phyloP scores from a whole-genome alignment of 2,113 vertebrate species.

The Nannobrachium achirus region DNA sequence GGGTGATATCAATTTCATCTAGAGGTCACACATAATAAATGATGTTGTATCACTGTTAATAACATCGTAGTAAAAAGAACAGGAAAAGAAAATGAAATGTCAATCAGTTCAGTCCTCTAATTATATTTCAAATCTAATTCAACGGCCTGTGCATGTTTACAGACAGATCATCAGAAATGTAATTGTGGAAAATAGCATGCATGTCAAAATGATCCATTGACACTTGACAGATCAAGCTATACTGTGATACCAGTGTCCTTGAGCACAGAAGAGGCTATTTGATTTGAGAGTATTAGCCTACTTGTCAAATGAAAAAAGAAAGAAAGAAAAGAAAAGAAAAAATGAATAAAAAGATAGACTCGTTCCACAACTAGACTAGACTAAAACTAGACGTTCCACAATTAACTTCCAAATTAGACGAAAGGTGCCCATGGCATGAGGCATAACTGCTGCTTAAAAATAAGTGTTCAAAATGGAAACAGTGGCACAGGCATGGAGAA shows the following conservation, averaged over 20 bases:
- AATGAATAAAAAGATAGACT: too few relatives aligned
- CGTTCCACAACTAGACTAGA: too few relatives aligned
- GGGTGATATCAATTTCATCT: slow-evolving; percentile 23
- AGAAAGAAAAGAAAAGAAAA: too few relatives aligned
- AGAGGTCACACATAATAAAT: slow-evolving; percentile 26
- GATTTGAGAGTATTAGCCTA: slow-evolving; percentile 1
- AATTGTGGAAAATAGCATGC: background rate
- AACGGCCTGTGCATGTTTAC: slow-evolving; percentile 18
- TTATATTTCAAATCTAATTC: slow-evolving; percentile 16
- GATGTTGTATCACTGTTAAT: slow-evolving; percentile 18
- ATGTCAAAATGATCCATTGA: slow-evolving; percentile 23
- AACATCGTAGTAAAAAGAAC: slow-evolving; percentile 10
- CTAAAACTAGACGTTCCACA: too few relatives aligned
- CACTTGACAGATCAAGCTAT: slow-evolving; percentile 44
- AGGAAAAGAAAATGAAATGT: slow-evolving; percentile 17
- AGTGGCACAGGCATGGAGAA: slow-evolving; percentile 2
- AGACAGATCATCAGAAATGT: background rate
- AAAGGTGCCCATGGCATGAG: slow-evolving; percentile 6
- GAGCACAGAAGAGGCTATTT: slow-evolving; percentile 22
- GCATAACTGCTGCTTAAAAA: background rate
- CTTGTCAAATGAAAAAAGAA: slow-evolving; percentile 2
- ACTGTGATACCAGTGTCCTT: slow-evolving; percentile 39
- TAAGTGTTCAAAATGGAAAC: slow-evolving; percentile 2
- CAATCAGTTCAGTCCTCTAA: slow-evolving; percentile 34
- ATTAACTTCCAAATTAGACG: background rate